Evolutionary conservation across 2,797 vertebrate genomes (phyloP).

Genomic region (Bradypodion ventrale): DNA sequence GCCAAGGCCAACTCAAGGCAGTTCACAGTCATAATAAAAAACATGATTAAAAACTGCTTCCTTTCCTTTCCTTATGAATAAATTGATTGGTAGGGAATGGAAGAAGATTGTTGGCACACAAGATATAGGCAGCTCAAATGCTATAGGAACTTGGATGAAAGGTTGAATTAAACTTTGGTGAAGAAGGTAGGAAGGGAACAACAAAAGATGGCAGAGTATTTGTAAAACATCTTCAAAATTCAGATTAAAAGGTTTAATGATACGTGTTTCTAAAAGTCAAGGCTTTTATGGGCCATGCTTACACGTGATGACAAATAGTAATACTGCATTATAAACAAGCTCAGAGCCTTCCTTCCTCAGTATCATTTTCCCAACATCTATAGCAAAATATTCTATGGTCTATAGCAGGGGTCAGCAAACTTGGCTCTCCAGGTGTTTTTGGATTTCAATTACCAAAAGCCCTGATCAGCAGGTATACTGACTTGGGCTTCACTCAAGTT

Average conservation of each 20-base stretch:
- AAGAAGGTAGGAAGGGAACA: too few species aligned
- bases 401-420: too few species aligned
- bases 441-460: too few species aligned
- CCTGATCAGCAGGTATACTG: too few species aligned
- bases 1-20: too few species aligned
- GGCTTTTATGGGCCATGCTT: not conserved
- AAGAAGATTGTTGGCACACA: not conserved
- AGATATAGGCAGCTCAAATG: not conserved
- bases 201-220: not conserved
- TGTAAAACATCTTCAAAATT: not conserved
- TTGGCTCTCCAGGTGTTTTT: too few species aligned
- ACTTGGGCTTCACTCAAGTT: too few species aligned
- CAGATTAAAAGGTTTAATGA: not conserved
- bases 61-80: not conserved
- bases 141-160: too few species aligned
- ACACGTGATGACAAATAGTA: not conserved
- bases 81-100: not conserved
- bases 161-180: not conserved
- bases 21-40: too few species aligned
- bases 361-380: not conserved
- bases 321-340: not conserved
- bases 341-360: constrained; percentile 1
- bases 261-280: too few species aligned
- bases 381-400: not conserved
- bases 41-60: too few species aligned